A percentile compares a stretch with the other conserved stretches of the same genome.
Evolutionary conservation across 30 jellyfish, hydroid and myxozoan species (phyloP).

Genomic region (Aurelia aurita complex sp. Pacific): DNA sequence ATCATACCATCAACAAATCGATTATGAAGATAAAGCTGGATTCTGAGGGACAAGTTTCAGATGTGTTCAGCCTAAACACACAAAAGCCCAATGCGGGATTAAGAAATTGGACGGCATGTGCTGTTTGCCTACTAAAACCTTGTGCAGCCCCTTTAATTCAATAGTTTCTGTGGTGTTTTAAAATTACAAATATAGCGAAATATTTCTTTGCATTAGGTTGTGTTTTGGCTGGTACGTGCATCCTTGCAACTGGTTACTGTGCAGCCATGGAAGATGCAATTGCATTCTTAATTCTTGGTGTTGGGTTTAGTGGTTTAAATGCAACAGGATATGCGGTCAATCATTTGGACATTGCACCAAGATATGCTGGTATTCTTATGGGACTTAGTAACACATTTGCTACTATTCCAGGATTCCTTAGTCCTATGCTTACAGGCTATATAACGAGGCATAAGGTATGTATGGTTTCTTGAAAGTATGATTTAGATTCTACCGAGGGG

Average conservation of each 20-base stretch:
- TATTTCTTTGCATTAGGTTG: conserved; percentile 50
- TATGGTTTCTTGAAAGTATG: not conserved
- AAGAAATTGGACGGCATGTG: too few species aligned
- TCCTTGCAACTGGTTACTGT: conserved; percentile 86
- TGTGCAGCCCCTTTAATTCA: too few species aligned
- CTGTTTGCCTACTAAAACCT: too few species aligned
- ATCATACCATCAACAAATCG: too few species aligned
- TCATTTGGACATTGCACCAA: conserved; percentile 90
- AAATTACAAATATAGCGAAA: too few species aligned
- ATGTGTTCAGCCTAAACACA: too few species aligned
- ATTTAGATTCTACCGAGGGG: not conserved
- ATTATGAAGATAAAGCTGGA: too few species aligned
- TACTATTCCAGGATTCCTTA: conserved; percentile 89
- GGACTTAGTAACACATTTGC: conserved; percentile 95
- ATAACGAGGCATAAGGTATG: conserved; percentile 76
- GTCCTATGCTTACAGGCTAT: conserved; percentile 93
- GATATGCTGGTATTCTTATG: conserved; percentile 93
- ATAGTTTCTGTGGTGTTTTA: too few species aligned
- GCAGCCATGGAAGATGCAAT: conserved; percentile 87
- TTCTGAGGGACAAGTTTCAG: too few species aligned
- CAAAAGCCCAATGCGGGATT: too few species aligned
- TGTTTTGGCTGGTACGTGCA: conserved; percentile 84
- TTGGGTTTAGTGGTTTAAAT: conserved; percentile 94
- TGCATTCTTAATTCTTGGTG: conserved; percentile 85
- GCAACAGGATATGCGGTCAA: conserved; percentile 97